Percentiles rank a stretch among this genome's conserved stretches.
These are phyloP conservation scores for Neodiprion fabricii DNA, from an alignment of 1,140 invertebrate species.

Conservation along the genomic window DNA sequence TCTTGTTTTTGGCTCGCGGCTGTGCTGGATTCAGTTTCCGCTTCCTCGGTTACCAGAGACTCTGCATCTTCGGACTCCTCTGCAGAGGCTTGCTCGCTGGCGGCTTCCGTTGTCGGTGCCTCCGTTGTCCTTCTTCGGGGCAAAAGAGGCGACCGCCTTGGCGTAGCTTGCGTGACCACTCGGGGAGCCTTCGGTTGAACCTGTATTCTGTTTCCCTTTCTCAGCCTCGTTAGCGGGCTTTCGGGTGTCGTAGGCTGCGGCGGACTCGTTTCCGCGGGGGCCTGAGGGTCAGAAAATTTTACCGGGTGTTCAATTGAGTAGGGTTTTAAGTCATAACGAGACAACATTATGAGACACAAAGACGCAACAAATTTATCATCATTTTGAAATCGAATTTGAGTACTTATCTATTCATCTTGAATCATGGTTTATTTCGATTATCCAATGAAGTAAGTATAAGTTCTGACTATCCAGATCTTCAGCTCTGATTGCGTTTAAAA, in stretches of 20 bases:
- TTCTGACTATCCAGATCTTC: too few relatives aligned
- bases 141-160: conserved; percentile 52
- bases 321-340: conserved; percentile 14
- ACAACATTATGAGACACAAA: conserved; percentile 14
- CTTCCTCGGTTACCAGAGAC: conserved; percentile 55
- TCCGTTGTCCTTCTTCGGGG: conserved; percentile 54
- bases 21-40: conserved; percentile 55
- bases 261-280: conserved; percentile 55
- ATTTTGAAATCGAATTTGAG: neutral
- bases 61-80: conserved; percentile 57
- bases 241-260: conserved; percentile 42
- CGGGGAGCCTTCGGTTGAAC: conserved; percentile 54
- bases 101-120: conserved; percentile 37
- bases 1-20: conserved; percentile 50
- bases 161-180: conserved; percentile 45
- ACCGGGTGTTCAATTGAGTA: neutral
- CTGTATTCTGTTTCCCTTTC: conserved; percentile 53
- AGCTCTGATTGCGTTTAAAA: too few relatives aligned
- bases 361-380: conserved; percentile 11
- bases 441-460: too few relatives aligned
- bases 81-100: conserved; percentile 28
- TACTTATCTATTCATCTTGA: too few relatives aligned
- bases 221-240: conserved; percentile 57
- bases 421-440: too few relatives aligned
- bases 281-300: conserved; percentile 31